A percentile compares a stretch with the other conserved stretches of the same genome.
These are phyloP conservation scores for Menura novaehollandiae DNA, from an alignment of 2,113 vertebrate genomes.

Conservation along the genomic window DNA sequence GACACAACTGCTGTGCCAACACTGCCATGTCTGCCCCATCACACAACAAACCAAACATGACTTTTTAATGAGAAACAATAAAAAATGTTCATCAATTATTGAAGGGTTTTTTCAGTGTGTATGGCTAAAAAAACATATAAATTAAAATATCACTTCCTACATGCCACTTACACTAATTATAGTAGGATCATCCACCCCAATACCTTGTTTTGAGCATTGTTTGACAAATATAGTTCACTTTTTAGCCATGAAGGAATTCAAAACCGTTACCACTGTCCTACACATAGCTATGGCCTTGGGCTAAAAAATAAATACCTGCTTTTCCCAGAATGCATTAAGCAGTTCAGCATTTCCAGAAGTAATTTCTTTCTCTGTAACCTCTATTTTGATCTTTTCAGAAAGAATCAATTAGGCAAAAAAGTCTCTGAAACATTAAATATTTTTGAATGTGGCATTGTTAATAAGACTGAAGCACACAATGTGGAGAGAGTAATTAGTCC, in stretches of 20 bases:
- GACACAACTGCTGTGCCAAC: not conserved
- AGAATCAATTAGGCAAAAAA: not conserved
- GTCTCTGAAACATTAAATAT: not conserved
- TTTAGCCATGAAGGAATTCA: not conserved
- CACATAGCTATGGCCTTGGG: not conserved
- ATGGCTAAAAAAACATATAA: not conserved
- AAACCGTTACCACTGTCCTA: not conserved
- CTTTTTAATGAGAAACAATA: conserved; percentile 70
- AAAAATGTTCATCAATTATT: conserved; percentile 68
- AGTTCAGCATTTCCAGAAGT: not conserved
- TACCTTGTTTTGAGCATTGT: not conserved
- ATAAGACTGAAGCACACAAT: not conserved
- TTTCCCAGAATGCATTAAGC: not conserved
- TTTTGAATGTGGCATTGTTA: not conserved
- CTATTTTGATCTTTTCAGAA: not conserved
- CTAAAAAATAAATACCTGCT: not conserved
- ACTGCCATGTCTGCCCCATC: conserved; percentile 7
- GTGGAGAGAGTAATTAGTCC: not conserved
- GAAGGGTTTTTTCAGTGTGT: conserved; percentile 1
- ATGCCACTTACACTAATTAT: not conserved
- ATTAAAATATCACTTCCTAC: not conserved
- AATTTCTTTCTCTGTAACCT: not conserved
- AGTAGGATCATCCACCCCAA: not conserved
- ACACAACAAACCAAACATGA: conserved; percentile 50
- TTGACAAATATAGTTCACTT: not conserved